A percentile compares a stretch with the other conserved stretches of the same genome.
These are phyloP conservation scores for Motacilla alba DNA, from an alignment of 2,113 vertebrate species.

Conservation along the genomic window DNA sequence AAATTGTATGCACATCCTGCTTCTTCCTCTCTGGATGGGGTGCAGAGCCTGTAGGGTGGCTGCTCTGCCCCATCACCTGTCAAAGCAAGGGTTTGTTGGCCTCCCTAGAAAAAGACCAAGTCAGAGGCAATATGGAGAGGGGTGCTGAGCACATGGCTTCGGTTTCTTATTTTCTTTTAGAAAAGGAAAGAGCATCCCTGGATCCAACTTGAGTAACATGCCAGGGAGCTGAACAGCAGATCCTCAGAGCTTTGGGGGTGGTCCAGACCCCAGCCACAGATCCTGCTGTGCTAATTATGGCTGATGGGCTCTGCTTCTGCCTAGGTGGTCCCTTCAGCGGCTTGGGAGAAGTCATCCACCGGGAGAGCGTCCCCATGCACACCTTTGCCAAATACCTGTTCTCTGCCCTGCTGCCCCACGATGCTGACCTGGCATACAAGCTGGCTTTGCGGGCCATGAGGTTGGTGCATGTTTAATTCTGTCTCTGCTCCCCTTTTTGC, in stretches of 20 bases:
- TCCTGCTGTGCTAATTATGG: not conserved
- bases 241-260: not conserved
- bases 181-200: not conserved
- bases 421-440: slow-evolving; percentile 94
- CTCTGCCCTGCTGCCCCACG: slow-evolving; percentile 91
- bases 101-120: not conserved
- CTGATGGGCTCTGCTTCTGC: slow-evolving; percentile 39
- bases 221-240: not conserved
- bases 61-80: not conserved
- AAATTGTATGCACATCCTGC: not conserved
- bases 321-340: slow-evolving; percentile 96
- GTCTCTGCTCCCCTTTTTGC: not conserved
- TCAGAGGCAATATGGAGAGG: not conserved
- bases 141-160: not conserved
- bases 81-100: not conserved
- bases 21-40: not conserved
- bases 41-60: not conserved
- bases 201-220: not conserved
- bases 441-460: slow-evolving; percentile 96
- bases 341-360: slow-evolving; percentile 94
- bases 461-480: slow-evolving; percentile 69
- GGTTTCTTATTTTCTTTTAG: not conserved
- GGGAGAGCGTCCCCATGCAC: slow-evolving; percentile 98
- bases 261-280: not conserved
- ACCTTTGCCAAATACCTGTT: slow-evolving; percentile 98